These are phyloP conservation scores for Ammodytes dubius DNA, from an alignment of 2,113 vertebrate species.

Conservation along the genomic window DNA sequence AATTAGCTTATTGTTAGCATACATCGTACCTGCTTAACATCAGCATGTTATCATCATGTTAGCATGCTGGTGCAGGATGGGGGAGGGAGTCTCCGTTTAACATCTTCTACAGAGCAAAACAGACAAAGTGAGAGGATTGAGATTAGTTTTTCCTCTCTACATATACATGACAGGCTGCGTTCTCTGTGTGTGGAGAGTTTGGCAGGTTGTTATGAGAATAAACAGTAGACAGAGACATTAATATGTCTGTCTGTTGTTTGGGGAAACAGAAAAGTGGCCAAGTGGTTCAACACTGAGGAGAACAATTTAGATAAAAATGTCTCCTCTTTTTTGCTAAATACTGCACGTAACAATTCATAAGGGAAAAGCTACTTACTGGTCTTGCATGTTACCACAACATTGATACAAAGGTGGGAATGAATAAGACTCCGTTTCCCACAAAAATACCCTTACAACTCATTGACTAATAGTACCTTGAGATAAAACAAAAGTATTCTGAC, in stretches of 20 bases:
- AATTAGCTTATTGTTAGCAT: no score
- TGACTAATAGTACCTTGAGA: no score
- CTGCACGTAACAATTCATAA: background rate
- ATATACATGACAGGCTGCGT: background rate
- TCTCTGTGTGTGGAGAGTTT: background rate
- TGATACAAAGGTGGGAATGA: background rate
- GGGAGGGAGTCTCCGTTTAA: no score
- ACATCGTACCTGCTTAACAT: no score
- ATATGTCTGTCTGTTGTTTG: background rate
- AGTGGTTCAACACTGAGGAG: background rate
- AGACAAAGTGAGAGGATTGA: background rate
- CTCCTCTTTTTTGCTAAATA: background rate
- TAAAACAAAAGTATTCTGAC: no score
- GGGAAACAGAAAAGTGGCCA: background rate
- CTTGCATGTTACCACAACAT: background rate
- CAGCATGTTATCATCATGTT: no score
- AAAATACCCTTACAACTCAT: no score
- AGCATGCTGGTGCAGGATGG: no score
- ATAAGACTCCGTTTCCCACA: background rate
- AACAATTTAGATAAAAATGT: background rate
- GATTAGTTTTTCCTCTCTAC: background rate
- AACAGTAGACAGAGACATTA: background rate
- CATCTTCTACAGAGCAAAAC: background rate
- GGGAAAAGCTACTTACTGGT: background rate
- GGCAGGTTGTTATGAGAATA: background rate